A percentile compares a stretch with the other conserved stretches of the same genome.
Conservation (phyloP, 2,888 invertebrate species). For the Toxonevra muliebris region DNA sequence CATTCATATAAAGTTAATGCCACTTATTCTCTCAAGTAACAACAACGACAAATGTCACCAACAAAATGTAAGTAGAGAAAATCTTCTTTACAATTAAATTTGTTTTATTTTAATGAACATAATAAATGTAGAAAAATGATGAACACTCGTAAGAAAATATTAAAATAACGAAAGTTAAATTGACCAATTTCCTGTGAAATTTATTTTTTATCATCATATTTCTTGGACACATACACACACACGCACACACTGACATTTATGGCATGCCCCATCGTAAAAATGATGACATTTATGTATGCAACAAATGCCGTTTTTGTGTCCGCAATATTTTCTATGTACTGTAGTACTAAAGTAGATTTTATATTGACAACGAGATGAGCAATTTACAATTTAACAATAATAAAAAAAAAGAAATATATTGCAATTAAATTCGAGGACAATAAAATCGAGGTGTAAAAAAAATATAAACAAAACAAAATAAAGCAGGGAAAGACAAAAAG, state of each 20-base stretch:
- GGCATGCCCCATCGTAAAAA: neutral
- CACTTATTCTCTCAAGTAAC: neutral
- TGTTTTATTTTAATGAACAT: neutral
- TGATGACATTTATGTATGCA: slow-evolving; percentile 2
- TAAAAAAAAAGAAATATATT: neutral
- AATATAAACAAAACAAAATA: neutral
- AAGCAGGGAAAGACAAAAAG: neutral
- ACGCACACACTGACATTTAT: neutral
- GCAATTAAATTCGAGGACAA: slow-evolving; percentile 6
- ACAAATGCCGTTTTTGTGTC: neutral
- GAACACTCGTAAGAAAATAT: neutral
- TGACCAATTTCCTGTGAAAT: slow-evolving; percentile 9
- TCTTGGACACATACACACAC: neutral
- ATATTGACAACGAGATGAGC: neutral
- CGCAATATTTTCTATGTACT: too few species aligned
- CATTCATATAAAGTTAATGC: too few species aligned
- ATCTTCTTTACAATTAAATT: neutral
- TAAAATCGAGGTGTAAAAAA: slow-evolving; percentile 14
- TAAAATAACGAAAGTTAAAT: slow-evolving; percentile 12
- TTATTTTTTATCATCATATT: neutral
- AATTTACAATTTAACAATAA: slow-evolving; percentile 18
- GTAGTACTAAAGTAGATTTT: neutral
- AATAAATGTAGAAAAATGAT: neutral
- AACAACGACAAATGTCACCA: too few species aligned
- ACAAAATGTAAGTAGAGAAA: neutral